These are phyloP conservation scores for Epizoanthus fatuus DNA, from an alignment of 92 coral and sea anemone genomes.

Conservation along the genomic window DNA sequence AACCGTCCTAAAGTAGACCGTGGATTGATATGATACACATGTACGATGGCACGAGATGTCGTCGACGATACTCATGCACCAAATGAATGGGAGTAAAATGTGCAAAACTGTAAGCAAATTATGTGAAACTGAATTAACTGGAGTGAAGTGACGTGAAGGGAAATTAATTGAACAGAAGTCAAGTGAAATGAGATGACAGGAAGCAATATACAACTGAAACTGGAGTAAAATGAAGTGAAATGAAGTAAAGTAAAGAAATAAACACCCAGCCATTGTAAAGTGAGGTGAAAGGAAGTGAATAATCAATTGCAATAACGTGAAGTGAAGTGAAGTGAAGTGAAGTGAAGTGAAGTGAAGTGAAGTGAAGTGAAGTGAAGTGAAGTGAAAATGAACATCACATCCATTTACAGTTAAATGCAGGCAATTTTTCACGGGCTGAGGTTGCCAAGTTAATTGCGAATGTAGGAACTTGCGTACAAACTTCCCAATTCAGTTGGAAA, in stretches of 20 bases:
- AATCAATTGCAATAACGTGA: not conserved
- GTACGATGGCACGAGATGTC: too few species aligned
- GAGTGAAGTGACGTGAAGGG: not conserved
- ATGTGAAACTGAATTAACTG: not conserved
- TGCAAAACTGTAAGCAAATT: not conserved
- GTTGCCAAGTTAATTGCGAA: not conserved
- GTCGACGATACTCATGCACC: too few species aligned
- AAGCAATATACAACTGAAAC: not conserved
- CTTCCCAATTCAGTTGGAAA: too few species aligned
- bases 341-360: not conserved
- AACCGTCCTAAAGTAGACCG: too few species aligned
- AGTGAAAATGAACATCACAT: constrained; percentile 3
- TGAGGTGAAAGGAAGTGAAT: not conserved
- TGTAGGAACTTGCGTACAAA: too few species aligned
- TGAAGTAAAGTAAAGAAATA: too few species aligned
- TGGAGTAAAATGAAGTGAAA: not conserved
- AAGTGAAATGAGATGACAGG: not conserved
- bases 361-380: not conserved
- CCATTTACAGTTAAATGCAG: too few species aligned
- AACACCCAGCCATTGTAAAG: not conserved
- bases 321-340: not conserved
- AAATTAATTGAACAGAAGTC: not conserved
- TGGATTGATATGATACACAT: too few species aligned
- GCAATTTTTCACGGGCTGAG: not conserved
- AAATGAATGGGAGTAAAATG: too few species aligned